These are phyloP conservation scores for Chamaea fasciata DNA, from an alignment of 2,113 vertebrate species.

Conservation along the genomic window DNA sequence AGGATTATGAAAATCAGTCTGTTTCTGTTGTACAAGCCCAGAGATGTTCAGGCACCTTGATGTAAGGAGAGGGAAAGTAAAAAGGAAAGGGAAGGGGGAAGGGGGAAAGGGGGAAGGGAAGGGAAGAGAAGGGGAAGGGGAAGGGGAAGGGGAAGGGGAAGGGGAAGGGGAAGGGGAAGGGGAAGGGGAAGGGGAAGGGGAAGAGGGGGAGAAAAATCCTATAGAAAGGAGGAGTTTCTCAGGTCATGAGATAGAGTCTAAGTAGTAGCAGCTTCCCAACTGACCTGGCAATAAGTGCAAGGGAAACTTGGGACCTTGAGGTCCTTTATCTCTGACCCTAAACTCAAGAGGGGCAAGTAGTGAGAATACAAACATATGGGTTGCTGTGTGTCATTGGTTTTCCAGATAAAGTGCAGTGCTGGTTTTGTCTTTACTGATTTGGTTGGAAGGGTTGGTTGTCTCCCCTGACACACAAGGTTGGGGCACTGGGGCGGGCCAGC, in stretches of 20 bases:
- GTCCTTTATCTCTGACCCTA: neutral
- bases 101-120: neutral
- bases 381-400: neutral
- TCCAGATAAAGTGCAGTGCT: neutral
- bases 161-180: too few species aligned
- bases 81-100: too few species aligned
- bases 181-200: neutral
- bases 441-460: neutral
- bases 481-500: neutral
- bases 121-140: too few species aligned
- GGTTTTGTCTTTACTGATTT: neutral
- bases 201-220: neutral
- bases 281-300: neutral
- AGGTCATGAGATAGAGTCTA: neutral
- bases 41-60: neutral
- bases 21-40: neutral
- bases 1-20: neutral
- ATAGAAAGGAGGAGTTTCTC: neutral
- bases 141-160: too few species aligned
- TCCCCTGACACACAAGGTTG: neutral
- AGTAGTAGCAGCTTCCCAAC: neutral
- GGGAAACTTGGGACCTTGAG: neutral
- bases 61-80: too few species aligned
- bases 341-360: neutral
- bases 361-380: fast-evolving